Percentiles rank a stretch among this genome's conserved stretches.
phyloP scores from a whole-genome alignment of 2,888 invertebrate species.

The Pterobdella sp. region DNA sequence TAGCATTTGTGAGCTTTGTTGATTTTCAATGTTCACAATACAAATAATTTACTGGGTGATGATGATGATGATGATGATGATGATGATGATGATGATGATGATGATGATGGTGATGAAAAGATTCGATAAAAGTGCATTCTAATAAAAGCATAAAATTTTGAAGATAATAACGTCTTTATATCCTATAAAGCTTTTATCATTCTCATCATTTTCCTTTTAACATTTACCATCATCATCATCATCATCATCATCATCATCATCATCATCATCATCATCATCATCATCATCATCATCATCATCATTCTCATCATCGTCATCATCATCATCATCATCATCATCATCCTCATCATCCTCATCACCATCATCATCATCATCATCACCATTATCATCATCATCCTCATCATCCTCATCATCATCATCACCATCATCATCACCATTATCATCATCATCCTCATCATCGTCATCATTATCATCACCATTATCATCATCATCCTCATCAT shows the following conservation, averaged over 20 bases:
- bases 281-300: background rate
- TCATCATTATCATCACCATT: slow-evolving; percentile 9
- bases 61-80: slow-evolving; percentile 18
- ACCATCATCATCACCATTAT: slow-evolving; percentile 3
- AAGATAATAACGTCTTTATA: no score
- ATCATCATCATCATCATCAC: background rate
- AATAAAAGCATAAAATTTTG: no score
- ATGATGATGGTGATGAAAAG: slow-evolving; percentile 19
- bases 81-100: slow-evolving; percentile 24
- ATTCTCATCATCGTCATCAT: slow-evolving; percentile 9
- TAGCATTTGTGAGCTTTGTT: no score
- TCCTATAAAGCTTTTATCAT: no score
- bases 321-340: slow-evolving; percentile 23
- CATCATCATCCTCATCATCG: slow-evolving; percentile 24
- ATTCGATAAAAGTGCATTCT: no score
- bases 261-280: slow-evolving; percentile 5
- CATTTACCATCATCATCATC: background rate
- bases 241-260: background rate
- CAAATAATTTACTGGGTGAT: no score
- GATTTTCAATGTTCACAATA: no score
- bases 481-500: slow-evolving; percentile 8
- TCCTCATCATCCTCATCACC: slow-evolving; percentile 25
- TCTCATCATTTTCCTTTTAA: background rate
- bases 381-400: background rate
- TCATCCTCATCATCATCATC: background rate